Percentiles rank a stretch among this genome's conserved stretches.
Conservation (phyloP, 2,113 vertebrate species). For the Hydropotes inermis region DNA sequence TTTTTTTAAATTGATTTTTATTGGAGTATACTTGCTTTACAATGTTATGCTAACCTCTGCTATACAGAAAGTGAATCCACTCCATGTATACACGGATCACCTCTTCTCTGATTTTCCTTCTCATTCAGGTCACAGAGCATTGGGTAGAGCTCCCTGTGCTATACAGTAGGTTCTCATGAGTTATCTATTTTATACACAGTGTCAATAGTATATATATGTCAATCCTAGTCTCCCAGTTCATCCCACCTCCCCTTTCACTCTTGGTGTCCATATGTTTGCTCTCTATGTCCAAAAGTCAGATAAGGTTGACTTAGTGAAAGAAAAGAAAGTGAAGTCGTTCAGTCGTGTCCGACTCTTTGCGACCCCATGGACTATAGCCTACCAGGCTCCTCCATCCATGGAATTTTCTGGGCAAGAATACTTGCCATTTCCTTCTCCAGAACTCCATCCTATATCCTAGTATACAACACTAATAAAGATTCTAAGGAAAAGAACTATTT, state of each 20-base stretch:
- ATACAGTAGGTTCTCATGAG: background rate
- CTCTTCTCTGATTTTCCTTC: background rate
- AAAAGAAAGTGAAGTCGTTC: background rate
- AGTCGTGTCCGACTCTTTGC: fast-evolving
- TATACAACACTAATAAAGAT: background rate
- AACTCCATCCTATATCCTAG: background rate
- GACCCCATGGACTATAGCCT: background rate
- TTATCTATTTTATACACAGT: background rate
- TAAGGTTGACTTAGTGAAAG: background rate
- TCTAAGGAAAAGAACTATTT: background rate
- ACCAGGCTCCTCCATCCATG: background rate
- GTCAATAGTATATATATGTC: background rate
- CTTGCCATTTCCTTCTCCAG: background rate
- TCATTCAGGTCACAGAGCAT: background rate
- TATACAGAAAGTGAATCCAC: background rate
- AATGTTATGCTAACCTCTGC: background rate
- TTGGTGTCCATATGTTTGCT: background rate
- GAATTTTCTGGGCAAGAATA: background rate
- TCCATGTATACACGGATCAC: background rate
- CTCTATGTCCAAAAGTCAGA: background rate
- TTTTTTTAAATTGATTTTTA: background rate
- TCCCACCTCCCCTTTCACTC: background rate
- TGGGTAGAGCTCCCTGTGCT: background rate
- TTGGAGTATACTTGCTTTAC: background rate
- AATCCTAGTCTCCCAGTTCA: background rate